Evolutionary conservation across 2,888 invertebrate genomes (phyloP).

Genomic region (Sphinx pinastri): DNA sequence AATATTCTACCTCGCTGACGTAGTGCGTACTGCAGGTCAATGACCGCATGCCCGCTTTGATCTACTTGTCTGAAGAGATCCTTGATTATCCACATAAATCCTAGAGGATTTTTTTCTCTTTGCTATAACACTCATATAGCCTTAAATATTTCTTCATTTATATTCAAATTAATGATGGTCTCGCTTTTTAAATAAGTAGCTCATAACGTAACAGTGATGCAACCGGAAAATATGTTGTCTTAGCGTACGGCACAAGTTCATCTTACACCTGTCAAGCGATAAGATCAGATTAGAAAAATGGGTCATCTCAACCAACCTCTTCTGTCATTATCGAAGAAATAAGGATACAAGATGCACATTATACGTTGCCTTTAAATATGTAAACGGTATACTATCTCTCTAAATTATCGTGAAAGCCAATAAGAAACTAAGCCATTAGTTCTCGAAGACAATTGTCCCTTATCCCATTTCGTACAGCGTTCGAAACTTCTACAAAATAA

Average conservation of each 20-base stretch:
- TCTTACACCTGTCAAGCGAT: conserved; percentile 21
- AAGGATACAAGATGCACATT: not conserved
- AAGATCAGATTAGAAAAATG: conserved; percentile 19
- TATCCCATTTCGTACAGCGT: conserved; percentile 50
- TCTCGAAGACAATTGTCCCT: conserved; percentile 56
- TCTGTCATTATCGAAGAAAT: conserved; percentile 15
- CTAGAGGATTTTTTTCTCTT: not conserved
- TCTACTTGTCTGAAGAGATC: conserved; percentile 14
- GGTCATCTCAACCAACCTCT: conserved; percentile 8
- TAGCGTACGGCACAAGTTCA: not conserved
- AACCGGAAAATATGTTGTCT: not conserved
- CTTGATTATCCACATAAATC: conserved; percentile 8
- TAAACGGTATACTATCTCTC: not conserved
- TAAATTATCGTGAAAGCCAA: conserved; percentile 32
- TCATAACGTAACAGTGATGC: no score
- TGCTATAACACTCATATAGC: no score
- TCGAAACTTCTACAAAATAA: conserved; percentile 58
- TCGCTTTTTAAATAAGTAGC: no score
- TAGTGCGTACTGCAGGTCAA: conserved; percentile 29
- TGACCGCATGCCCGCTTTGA: conserved; percentile 15
- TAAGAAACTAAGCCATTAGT: conserved; percentile 40
- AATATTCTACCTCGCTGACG: conserved; percentile 4
- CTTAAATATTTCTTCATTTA: not conserved
- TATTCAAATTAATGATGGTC: not conserved
- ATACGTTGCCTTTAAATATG: not conserved